Evolutionary conservation across 92 coral and sea anemone genomes (phyloP), one percentile per base, ranked within the genome.

Genomic region (Porites cylindrica): DNA sequence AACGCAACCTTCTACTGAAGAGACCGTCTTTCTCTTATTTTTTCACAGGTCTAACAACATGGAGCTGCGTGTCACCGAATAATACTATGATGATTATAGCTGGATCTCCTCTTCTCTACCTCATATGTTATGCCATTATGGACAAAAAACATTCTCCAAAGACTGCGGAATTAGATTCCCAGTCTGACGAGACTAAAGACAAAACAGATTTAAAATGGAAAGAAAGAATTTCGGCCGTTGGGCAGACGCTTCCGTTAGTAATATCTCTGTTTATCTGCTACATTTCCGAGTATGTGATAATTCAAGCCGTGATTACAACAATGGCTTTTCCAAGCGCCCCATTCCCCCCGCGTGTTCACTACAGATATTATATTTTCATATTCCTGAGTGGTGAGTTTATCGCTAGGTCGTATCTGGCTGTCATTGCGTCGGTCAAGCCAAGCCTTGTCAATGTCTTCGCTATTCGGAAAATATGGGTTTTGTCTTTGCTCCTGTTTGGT

Each of bases 251-350:
- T 8, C 98, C 93, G 50, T 91, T 95, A 13, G 98, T 95, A 12
- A 43, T 93, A 32, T 81, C 98, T 54, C 83, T 95, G 24, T 95
- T 95, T 76, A 86, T 95, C 23, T 95, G 96, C 23, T 95, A 93
- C 85, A 92, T 95, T 58, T 87, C 96, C 86, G 98, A 95, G 65
- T 95, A 95, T 83, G 90, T 95, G 84, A 95, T 92, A 19, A 95
- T 95, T 9, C 98, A 95, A 68, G 92, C 98, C 16, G 87, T 95
- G 14, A 95, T 95, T n/a, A 95, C 98, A 2, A 95, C 98, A 56
- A 95, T 95, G 98, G 96, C 98, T 14, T 95, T 95, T 59, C 96
- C 98, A 4, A 90, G 50, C 68, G 98, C 98, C 17, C 98, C 98
- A 61, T 95, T 95, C 78, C 98, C 98, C 0, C 98, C 98, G 7